Evolutionary conservation across 2,113 vertebrate genomes (phyloP), one percentile per base, ranked within the genome.

Genomic region (Menura novaehollandiae): DNA sequence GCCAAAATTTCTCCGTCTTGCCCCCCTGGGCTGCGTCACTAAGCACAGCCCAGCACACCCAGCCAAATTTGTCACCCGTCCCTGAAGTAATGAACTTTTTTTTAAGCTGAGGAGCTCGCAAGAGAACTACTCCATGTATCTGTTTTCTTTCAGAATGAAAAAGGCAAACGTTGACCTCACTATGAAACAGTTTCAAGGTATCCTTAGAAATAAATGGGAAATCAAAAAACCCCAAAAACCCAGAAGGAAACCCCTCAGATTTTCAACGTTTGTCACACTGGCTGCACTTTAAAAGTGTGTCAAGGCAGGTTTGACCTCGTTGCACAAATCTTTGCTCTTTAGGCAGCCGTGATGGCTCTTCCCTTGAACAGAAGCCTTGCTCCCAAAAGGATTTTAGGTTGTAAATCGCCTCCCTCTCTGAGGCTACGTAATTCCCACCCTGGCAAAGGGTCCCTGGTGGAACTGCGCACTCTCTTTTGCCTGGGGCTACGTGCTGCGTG

Each of bases 81-180:
- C 26, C 44, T 49, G 47, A 71, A 92, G 68, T 43, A 26, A 78
- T 10, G 20, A 86, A 35, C 4, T 3, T 11, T 58, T 73, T 26
- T 73, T 55, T 15, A 69, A 73, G 44, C 33, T 69, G 89, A 62
- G 77, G 58, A 62, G 46, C 93, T 91, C 13, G 24, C 93, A 16
- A 97, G 95, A 97, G 96, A 97, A 98, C 98, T 98, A 98, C 91
- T 97, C 97, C 96, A 90, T 98, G 95, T 98, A 97, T 98, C 97
- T 99, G 97, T 99, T 99, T 98, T 99, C 98, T 99, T 99, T 99
- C 99, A 99, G 99, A 99, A 99, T 99, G 99, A 99, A 99, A 99
- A 99, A 98, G 97, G 95, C 98, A 99, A 98, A 98, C 97, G 96
- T 97, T 98, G 99, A 98, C 98, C 98, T 97, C 98, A 98, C 96